These are phyloP conservation scores for Panurus biarmicus DNA, from an alignment of 2,113 vertebrate species.

Conservation along the genomic window DNA sequence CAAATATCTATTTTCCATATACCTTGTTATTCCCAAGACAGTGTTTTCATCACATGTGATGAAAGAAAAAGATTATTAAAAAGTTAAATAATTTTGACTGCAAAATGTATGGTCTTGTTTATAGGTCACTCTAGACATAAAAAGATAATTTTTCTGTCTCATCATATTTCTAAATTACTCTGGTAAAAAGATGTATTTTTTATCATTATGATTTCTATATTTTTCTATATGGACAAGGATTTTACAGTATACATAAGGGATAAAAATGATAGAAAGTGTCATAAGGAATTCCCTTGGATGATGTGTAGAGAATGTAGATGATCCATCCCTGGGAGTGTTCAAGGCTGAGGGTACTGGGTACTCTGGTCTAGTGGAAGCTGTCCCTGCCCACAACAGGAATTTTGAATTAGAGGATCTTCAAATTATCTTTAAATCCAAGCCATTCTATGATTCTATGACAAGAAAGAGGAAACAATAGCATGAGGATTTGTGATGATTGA, in stretches of 20 bases:
- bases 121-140: background rate
- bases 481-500: background rate
- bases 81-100: background rate
- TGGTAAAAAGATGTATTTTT: background rate
- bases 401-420: background rate
- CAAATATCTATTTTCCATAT: background rate
- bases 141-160: background rate
- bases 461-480: background rate
- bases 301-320: background rate
- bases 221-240: background rate
- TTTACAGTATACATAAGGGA: background rate
- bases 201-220: background rate
- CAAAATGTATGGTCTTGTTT: background rate
- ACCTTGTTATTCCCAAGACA: background rate
- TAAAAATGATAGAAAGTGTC: background rate
- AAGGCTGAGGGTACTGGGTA: background rate
- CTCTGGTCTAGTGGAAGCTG: background rate
- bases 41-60: background rate
- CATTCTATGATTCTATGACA: background rate
- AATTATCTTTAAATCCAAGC: background rate
- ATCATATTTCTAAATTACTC: background rate
- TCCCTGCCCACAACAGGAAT: too few species aligned
- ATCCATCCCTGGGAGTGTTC: background rate
- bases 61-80: background rate
- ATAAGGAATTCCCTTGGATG: background rate